Conservation (phyloP, 2,113 vertebrate species). For the Mungos mungo region DNA sequence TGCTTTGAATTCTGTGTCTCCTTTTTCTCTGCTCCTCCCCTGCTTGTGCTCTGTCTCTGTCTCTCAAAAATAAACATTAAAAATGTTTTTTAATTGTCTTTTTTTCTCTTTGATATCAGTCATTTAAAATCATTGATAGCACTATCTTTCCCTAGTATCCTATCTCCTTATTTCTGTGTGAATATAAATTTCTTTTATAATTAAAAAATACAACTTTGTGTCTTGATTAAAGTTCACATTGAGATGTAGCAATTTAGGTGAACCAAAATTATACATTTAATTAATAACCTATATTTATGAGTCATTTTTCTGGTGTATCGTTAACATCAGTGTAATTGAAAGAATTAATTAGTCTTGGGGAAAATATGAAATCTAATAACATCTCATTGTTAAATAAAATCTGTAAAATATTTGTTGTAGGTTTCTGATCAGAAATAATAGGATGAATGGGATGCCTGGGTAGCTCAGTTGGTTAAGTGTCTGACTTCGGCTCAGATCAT, state of each 20-base stretch:
- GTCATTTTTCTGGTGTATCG: background rate
- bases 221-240: background rate
- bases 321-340: background rate
- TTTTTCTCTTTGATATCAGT: background rate
- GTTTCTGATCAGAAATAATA: slow-evolving; percentile 23
- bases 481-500: too few relatives aligned
- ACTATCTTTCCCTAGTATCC: background rate
- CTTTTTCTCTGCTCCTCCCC: too few relatives aligned
- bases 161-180: background rate
- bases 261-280: background rate
- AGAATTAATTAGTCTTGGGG: background rate
- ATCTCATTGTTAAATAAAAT: background rate
- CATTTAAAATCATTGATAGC: background rate
- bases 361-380: background rate
- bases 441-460: background rate
- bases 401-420: background rate
- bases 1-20: too few relatives aligned
- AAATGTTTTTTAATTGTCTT: too few relatives aligned
- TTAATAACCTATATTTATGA: slow-evolving; percentile 12
- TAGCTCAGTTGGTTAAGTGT: too few relatives aligned
- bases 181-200: slow-evolving; percentile 12
- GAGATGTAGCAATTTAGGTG: background rate
- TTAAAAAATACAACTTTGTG: background rate
- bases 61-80: too few relatives aligned
- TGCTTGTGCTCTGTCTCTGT: too few relatives aligned